Evolutionary conservation across 2,113 vertebrate species (phyloP).

Genomic region (Haliaeetus leucogaster): DNA sequence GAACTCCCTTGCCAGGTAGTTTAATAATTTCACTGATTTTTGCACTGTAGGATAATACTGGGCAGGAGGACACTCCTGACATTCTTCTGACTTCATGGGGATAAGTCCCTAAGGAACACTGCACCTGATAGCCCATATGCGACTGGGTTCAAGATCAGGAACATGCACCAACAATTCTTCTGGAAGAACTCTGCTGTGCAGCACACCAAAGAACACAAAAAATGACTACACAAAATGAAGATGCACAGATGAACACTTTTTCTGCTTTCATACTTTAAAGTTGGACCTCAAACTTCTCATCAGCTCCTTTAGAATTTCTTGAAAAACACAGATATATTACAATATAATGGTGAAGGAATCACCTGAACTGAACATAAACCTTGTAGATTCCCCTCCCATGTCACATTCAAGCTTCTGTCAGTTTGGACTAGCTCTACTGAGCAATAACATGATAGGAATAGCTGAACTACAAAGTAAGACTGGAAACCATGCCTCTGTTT

Average conservation of each 20-base stretch:
- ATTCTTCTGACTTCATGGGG: not conserved
- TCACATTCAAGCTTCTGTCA: not conserved
- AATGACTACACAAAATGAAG: not conserved
- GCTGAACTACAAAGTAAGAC: not conserved
- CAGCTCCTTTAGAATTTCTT: not conserved
- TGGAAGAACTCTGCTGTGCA: not conserved
- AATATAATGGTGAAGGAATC: not conserved
- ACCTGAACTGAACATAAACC: not conserved
- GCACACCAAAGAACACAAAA: not conserved
- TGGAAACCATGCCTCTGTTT: not conserved
- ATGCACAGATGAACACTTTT: not conserved
- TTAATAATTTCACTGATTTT: not conserved
- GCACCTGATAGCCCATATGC: rapidly evolving
- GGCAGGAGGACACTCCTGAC: not conserved
- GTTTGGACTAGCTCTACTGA: not conserved
- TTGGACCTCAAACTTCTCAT: not conserved
- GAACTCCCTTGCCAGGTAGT: constrained; percentile 87
- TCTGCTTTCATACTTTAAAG: not conserved
- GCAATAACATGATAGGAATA: not conserved
- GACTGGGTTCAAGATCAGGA: not conserved
- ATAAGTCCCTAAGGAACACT: not conserved
- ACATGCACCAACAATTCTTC: not conserved
- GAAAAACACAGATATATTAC: not conserved
- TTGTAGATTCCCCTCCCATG: not conserved
- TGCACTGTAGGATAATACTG: not conserved